phyloP scores from a whole-genome alignment of 2,888 invertebrate species.

The Yponomeuta cagnagella region DNA sequence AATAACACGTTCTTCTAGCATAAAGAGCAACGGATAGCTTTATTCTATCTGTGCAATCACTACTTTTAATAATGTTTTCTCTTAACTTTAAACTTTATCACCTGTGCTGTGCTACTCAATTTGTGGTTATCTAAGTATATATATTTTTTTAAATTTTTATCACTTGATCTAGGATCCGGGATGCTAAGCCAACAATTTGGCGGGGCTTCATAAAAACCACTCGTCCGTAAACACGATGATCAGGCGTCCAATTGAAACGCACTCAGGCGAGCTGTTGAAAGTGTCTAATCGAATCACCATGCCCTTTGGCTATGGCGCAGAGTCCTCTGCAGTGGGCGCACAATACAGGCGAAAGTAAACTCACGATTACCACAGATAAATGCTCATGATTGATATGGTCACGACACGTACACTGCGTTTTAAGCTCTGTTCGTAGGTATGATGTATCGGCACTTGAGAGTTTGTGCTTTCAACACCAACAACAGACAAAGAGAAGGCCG shows the following conservation, averaged over 20 bases:
- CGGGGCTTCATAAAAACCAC: not conserved
- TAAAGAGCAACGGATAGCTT: no score
- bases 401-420: not conserved
- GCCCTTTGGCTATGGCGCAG: conserved; percentile 23
- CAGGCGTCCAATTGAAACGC: not conserved
- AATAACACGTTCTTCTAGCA: no score
- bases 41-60: no score
- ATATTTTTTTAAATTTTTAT: no score
- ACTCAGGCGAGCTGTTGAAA: conserved; percentile 20
- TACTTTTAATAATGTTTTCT: no score
- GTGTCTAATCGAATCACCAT: conserved; percentile 25
- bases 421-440: not conserved
- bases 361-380: conserved; percentile 11
- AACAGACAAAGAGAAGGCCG: not conserved
- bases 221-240: conserved; percentile 2
- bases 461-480: not conserved
- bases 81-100: no score
- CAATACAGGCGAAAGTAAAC: conserved; percentile 29
- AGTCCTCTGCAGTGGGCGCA: conserved; percentile 8
- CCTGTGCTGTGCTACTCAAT: no score
- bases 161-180: no score
- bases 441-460: not conserved
- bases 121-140: no score
- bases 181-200: no score
- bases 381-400: not conserved